Evolutionary conservation across 2,797 vertebrate species (phyloP).

Genomic region (Sardinella longiceps): DNA sequence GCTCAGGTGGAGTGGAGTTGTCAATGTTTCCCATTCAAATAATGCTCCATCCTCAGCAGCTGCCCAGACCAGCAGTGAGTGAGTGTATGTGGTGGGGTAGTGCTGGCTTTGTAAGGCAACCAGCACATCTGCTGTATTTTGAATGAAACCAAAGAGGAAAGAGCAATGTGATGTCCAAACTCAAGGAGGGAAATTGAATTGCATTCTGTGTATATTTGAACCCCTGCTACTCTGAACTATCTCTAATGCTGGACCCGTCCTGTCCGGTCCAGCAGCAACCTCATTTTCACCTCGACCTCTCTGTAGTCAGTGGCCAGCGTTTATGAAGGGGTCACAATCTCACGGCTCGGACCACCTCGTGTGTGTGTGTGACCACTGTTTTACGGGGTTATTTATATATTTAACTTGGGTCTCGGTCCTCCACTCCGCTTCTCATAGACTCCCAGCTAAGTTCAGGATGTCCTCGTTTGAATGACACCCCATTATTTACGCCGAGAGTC

Average conservation of each 20-base stretch:
- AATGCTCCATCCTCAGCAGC: too few relatives aligned
- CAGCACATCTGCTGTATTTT: background rate
- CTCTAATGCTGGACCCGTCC: background rate
- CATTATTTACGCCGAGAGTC: conserved; percentile 62
- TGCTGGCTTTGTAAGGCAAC: background rate
- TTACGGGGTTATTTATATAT: background rate
- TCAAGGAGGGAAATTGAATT: background rate
- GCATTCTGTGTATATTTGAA: background rate
- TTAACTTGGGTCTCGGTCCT: background rate
- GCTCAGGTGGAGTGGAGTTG: too few relatives aligned
- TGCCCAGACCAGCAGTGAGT: too few relatives aligned
- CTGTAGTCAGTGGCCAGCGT: conserved; percentile 35
- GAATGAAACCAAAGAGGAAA: background rate
- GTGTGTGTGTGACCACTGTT: conserved; percentile 17
- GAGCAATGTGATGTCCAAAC: background rate
- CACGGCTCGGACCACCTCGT: conserved; percentile 47
- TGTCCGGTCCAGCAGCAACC: conserved; percentile 19
- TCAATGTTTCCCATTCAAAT: background rate
- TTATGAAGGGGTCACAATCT: conserved; percentile 66
- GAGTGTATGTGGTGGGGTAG: background rate
- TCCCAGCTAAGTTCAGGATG: conserved; percentile 56
- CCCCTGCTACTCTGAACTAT: background rate
- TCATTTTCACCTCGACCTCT: conserved; percentile 48
- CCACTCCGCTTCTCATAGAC: conserved; percentile 26
- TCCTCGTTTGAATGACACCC: conserved; percentile 73